Percentiles rank a stretch among this genome's conserved stretches.
These are phyloP conservation scores for Cepaea nemoralis DNA, from an alignment of 1,140 invertebrate species.

Conservation along the genomic window DNA sequence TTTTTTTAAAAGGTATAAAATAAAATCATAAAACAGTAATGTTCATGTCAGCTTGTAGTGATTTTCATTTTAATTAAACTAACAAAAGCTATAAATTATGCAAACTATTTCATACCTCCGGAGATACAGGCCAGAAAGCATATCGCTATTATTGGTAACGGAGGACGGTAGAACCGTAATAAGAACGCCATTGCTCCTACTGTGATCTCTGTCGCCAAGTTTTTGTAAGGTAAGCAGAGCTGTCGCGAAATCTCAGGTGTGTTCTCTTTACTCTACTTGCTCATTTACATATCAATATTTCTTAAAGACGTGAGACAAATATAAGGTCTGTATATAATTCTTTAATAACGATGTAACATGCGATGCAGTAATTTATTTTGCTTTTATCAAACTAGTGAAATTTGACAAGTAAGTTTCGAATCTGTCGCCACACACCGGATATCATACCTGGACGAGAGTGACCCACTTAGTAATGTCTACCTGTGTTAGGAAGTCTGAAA, in stretches of 20 bases:
- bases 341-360: too few relatives aligned
- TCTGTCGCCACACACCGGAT: slow-evolving; percentile 17
- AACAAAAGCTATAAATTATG: too few relatives aligned
- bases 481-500: not conserved
- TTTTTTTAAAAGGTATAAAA: too few relatives aligned
- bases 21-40: too few relatives aligned
- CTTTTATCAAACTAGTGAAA: too few relatives aligned
- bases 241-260: not conserved
- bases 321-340: too few relatives aligned
- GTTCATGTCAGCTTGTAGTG: too few relatives aligned
- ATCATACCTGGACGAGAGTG: slow-evolving; percentile 22
- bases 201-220: not conserved
- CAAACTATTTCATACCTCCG: not conserved
- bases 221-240: slow-evolving; percentile 5
- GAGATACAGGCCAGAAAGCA: not conserved
- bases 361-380: too few relatives aligned
- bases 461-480: not conserved
- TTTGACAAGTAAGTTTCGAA: not conserved
- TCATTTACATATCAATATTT: too few relatives aligned
- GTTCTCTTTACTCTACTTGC: not conserved
- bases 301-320: too few relatives aligned
- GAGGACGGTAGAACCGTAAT: too few relatives aligned
- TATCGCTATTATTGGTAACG: not conserved
- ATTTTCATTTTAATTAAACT: too few relatives aligned
- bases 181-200: not conserved